Conservation (phyloP, 2,888 invertebrate species). For the Clunio marinus region DNA sequence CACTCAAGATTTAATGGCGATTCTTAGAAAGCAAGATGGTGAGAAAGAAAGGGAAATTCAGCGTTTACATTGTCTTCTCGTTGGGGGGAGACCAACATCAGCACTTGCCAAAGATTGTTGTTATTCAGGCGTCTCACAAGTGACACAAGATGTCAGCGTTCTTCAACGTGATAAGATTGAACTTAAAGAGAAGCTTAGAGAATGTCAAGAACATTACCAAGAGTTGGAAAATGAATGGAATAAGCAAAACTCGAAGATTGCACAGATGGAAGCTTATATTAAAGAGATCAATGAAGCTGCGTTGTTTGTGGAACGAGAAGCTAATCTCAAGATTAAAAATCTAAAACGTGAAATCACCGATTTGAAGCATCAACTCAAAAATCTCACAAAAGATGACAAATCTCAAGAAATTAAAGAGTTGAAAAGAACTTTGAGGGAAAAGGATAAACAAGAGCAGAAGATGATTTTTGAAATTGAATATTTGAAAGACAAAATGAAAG, state of each 20-base stretch:
- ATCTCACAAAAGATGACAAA: background rate
- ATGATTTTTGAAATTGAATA: conserved; percentile 31
- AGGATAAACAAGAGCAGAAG: conserved; percentile 26
- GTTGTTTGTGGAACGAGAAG: conserved; percentile 70
- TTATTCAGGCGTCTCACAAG: conserved; percentile 55
- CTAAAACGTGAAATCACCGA: conserved; percentile 16
- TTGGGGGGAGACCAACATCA: conserved; percentile 64
- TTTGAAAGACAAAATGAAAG: conserved; percentile 12
- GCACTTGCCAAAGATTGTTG: conserved; percentile 64
- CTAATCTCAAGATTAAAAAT: conserved; percentile 59
- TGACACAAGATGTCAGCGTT: conserved; percentile 57
- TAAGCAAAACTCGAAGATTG: conserved; percentile 68
- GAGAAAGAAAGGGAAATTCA: conserved; percentile 66
- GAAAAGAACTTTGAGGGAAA: conserved; percentile 8
- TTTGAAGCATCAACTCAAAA: conserved; percentile 12
- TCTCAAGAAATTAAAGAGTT: conserved; percentile 7
- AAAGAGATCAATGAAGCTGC: conserved; percentile 70
- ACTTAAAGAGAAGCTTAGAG: conserved; percentile 49
- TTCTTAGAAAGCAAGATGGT: conserved; percentile 50
- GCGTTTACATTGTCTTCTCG: conserved; percentile 63
- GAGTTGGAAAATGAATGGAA: conserved; percentile 9
- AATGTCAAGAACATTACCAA: background rate
- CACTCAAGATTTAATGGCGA: conserved; percentile 51
- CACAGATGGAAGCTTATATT: conserved; percentile 64
- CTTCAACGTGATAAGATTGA: conserved; percentile 59